Evolutionary conservation across 1,140 invertebrate species (phyloP).

Genomic region (Camponotus floridanus): DNA sequence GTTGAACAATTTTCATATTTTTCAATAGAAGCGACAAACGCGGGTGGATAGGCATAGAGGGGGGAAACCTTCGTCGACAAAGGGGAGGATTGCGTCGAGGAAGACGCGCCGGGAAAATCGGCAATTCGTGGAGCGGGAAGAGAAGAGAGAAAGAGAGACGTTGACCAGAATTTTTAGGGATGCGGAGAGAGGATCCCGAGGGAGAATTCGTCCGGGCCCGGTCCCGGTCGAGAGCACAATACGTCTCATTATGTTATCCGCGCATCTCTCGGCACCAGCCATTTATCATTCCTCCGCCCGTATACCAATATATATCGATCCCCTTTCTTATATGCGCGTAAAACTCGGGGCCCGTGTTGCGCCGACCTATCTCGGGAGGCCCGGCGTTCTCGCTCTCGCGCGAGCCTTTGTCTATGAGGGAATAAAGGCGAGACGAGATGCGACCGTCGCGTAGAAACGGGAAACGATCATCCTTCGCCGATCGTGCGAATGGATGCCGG

Average conservation of each 20-base stretch:
- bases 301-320: conserved; percentile 76
- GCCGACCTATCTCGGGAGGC: conserved; percentile 35
- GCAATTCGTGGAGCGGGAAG: conserved; percentile 17
- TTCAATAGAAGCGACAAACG: neutral
- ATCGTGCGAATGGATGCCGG: conserved; percentile 70
- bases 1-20: neutral
- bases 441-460: conserved; percentile 43
- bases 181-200: conserved; percentile 28
- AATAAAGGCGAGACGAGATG: conserved; percentile 29
- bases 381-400: conserved; percentile 34
- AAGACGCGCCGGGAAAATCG: conserved; percentile 9
- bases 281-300: conserved; percentile 79
- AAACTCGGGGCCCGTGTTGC: conserved; percentile 57
- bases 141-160: neutral
- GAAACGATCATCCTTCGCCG: conserved; percentile 64
- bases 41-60: neutral
- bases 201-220: conserved; percentile 65
- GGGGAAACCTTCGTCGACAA: conserved; percentile 20
- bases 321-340: conserved; percentile 68
- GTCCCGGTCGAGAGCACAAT: conserved; percentile 76
- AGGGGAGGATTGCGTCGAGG: conserved; percentile 23
- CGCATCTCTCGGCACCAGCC: conserved; percentile 78
- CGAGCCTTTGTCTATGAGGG: conserved; percentile 69
- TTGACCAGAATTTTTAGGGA: conserved; percentile 63
- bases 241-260: conserved; percentile 82